Evolutionary conservation across 1,140 invertebrate species (phyloP).

Genomic region (Kradibia gibbosae): DNA sequence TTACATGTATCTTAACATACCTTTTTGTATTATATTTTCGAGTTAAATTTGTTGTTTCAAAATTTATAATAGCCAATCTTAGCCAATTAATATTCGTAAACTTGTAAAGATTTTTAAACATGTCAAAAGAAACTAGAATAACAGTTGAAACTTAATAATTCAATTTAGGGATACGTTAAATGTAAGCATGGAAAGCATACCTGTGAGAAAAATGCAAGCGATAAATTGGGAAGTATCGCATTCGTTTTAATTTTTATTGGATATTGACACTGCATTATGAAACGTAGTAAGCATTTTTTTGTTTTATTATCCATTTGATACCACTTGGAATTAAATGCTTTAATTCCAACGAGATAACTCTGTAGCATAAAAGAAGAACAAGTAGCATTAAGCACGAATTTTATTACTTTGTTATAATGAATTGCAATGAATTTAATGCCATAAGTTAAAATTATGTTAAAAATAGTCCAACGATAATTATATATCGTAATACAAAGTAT

Average conservation of each 20-base stretch:
- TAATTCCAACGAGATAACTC: slow-evolving; percentile 4
- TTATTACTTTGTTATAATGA: no score
- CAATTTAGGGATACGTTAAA: slow-evolving; percentile 7
- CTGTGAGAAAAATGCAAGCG: slow-evolving; percentile 43
- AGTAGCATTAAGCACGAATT: no score
- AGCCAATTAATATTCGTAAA: slow-evolving; percentile 25
- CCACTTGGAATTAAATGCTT: slow-evolving; percentile 47
- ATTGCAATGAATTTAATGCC: no score
- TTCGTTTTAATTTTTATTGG: slow-evolving; percentile 48
- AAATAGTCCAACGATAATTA: background rate
- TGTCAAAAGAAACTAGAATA: slow-evolving; percentile 49
- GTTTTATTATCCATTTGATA: slow-evolving; percentile 13
- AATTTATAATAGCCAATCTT: background rate
- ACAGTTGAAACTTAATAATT: background rate
- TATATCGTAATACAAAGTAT: background rate
- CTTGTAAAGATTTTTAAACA: slow-evolving; percentile 75
- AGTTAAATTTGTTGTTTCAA: no score
- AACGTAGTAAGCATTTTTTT: slow-evolving; percentile 36
- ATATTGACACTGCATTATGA: slow-evolving; percentile 53
- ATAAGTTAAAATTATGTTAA: background rate
- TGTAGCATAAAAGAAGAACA: no score
- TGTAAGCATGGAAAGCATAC: slow-evolving; percentile 43
- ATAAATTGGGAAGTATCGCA: slow-evolving; percentile 52
- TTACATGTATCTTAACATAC: no score
- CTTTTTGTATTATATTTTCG: no score